phyloP scores from a whole-genome alignment of 2,113 vertebrate species.

The Caranx ignobilis region DNA sequence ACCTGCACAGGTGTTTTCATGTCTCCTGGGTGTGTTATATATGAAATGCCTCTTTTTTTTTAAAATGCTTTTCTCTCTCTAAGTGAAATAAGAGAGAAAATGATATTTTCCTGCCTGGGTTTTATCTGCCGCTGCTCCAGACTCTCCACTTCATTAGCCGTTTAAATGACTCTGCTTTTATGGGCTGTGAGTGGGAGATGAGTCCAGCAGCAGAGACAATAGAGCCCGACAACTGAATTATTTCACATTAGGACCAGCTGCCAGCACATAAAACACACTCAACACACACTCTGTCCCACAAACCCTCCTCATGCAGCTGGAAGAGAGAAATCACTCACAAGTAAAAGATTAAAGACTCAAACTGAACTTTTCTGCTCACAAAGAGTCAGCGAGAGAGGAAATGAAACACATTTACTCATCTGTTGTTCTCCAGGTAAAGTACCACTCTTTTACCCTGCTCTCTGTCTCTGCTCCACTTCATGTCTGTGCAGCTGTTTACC shows the following conservation, averaged over 20 bases:
- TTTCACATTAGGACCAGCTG: conserved; percentile 77
- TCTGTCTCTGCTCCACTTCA: neutral
- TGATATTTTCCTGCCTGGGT: conserved; percentile 37
- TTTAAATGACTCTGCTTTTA: conserved; percentile 78
- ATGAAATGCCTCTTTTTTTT: neutral
- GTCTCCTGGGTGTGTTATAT: too few species aligned
- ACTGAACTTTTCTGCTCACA: conserved; percentile 22
- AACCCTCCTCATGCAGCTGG: conserved; percentile 33
- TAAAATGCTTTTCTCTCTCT: conserved; percentile 1
- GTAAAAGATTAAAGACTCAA: conserved; percentile 39
- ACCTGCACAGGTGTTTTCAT: too few species aligned
- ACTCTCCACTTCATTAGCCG: conserved; percentile 80
- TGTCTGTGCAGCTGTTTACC: neutral
- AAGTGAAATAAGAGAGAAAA: conserved; percentile 57
- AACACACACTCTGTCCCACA: conserved; percentile 30
- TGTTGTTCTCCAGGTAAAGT: too few species aligned
- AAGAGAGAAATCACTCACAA: conserved; percentile 39
- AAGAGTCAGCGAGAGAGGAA: neutral
- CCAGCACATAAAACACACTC: conserved; percentile 74
- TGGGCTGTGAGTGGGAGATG: conserved; percentile 73
- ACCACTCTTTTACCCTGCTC: neutral
- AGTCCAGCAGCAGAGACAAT: conserved; percentile 76
- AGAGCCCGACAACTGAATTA: conserved; percentile 78
- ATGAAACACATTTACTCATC: neutral
- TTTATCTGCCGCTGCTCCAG: conserved; percentile 75